Percentiles rank a stretch among this genome's conserved stretches.
phyloP scores from a whole-genome alignment of 64 coral and sea anemone genomes.

The Porites lutea region DNA sequence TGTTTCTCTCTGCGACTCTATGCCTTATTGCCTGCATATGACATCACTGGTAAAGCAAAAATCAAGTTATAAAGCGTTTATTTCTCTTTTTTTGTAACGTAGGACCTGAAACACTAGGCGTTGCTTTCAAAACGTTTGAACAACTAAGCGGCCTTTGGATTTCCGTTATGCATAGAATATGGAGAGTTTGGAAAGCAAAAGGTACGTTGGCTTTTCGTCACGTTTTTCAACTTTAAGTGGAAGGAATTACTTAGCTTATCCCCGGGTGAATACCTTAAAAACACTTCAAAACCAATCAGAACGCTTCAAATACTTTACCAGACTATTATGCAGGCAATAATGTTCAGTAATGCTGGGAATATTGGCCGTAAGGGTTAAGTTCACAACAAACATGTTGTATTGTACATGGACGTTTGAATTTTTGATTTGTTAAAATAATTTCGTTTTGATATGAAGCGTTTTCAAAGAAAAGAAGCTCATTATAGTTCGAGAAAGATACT shows the following conservation, averaged over 20 bases:
- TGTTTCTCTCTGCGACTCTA: background rate
- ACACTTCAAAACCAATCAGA: background rate
- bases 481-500: too few species aligned
- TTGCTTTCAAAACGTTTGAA: conserved; percentile 97
- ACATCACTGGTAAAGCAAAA: background rate
- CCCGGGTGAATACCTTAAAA: background rate
- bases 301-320: background rate
- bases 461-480: too few species aligned
- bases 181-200: conserved; percentile 96
- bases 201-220: conserved; percentile 67
- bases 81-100: conserved; percentile 60
- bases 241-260: background rate
- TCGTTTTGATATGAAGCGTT: too few species aligned
- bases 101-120: conserved; percentile 87
- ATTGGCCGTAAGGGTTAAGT: too few species aligned
- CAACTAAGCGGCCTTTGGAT: conserved; percentile 91
- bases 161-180: conserved; percentile 96
- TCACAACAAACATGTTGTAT: too few species aligned
- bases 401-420: too few species aligned
- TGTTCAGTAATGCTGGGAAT: background rate
- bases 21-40: conserved; percentile 34
- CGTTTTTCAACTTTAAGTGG: background rate
- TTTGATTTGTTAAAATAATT: background rate
- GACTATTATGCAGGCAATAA: conserved; percentile 42
- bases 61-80: conserved; percentile 29